Conservation (phyloP, 2,888 invertebrate genomes). For the Neoitamus cyanurus region DNA sequence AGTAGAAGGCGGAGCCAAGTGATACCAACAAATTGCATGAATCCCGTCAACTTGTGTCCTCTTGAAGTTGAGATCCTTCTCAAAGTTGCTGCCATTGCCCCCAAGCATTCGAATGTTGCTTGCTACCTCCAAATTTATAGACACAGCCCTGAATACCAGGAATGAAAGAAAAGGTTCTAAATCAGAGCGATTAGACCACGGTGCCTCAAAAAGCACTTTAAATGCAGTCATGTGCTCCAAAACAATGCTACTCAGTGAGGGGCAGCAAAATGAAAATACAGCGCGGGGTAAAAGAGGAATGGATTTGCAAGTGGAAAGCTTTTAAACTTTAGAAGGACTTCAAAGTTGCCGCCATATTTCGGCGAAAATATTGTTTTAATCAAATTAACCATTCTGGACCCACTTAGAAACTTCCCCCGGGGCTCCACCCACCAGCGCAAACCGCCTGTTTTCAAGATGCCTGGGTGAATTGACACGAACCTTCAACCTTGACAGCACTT, state of each 20-base stretch:
- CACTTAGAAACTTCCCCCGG: background rate
- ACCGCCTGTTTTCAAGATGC: background rate
- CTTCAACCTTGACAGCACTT: background rate
- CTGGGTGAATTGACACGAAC: background rate
- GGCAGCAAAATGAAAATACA: background rate
- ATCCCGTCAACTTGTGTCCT: background rate
- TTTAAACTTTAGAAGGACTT: background rate
- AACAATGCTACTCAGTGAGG: background rate
- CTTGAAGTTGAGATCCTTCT: background rate
- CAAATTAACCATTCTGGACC: background rate
- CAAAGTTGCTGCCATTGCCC: background rate
- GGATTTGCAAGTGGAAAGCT: background rate
- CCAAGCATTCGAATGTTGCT: background rate
- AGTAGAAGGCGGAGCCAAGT: background rate
- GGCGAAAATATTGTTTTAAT: background rate
- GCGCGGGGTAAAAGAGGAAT: background rate
- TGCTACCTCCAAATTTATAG: background rate
- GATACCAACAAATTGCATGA: background rate
- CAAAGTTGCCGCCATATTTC: background rate
- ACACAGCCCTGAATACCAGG: background rate
- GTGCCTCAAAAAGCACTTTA: background rate
- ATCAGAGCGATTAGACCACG: background rate
- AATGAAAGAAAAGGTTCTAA: background rate
- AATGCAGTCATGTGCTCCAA: background rate
- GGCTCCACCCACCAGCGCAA: background rate